Evolutionary conservation across 2,797 vertebrate genomes (phyloP), one percentile per base, ranked within the genome.

Genomic region (Pantherophis alleghaniensis): DNA sequence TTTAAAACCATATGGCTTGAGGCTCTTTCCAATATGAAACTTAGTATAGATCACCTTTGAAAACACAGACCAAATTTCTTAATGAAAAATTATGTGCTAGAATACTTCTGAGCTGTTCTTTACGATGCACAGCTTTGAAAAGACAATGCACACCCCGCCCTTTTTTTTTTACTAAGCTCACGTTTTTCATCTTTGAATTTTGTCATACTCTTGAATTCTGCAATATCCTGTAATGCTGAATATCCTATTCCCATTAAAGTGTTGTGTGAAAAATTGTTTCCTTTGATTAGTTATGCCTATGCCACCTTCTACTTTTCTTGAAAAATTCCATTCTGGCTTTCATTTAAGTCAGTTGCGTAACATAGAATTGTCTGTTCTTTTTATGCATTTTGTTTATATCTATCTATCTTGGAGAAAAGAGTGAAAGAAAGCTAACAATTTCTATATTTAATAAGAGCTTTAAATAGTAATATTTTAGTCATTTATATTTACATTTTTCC

Each of bases 211-310:
- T 90, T 69, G 59, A 83, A 26, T 66, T 90, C 56, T 79, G 5
- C 66, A 55, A 74, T 7, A n/a, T 91, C 47, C 66, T 88, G 37
- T 91, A 63, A 91, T 69, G 28, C 86, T 93, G 90, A 88, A 79
- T 93, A 91, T 88, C 90, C 86, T 91, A 87, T 87, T 91, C 66
- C 66, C 20, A 47, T 86, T 61, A 22, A 93, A 88, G 66, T 91
- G 86, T 63, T 88, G 86, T 91, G 90, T 93, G 92, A 93, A 93
- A 93, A 93, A 93, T 93, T 83, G 92, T 83, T 93, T 91, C 90
- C 57, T 91, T 93, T 93, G 86, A 93, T 91, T 90, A 83, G 56
- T 83, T 83, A 61, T 93, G 56, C 79, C 91, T 89, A 89, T 88
- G 90, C 90, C 61, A 83, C 90, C 66, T 83, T 79, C 20, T 93